phyloP scores from a whole-genome alignment of 2,113 vertebrate species.

The Naja naja region DNA sequence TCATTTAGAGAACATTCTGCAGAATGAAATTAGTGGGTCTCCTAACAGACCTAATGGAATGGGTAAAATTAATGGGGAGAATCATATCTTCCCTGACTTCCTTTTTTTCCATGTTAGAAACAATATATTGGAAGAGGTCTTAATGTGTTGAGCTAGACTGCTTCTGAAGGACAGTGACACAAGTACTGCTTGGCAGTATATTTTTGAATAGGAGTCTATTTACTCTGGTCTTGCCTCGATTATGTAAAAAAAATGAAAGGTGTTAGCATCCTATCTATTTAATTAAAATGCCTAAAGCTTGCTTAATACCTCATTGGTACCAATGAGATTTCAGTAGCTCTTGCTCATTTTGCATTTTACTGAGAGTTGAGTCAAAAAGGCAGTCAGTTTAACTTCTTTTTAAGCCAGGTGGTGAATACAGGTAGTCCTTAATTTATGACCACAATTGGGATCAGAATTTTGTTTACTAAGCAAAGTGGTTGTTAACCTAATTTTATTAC shows the following conservation, averaged over 20 bases:
- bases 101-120: not conserved
- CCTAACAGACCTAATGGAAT: not conserved
- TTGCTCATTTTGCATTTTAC: no score
- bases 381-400: no score
- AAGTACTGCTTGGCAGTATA: not conserved
- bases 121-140: not conserved
- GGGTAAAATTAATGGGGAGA: not conserved
- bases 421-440: no score
- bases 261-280: not conserved
- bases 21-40: not conserved
- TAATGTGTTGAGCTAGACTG: not conserved
- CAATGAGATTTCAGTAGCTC: no score
- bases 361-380: no score
- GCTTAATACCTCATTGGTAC: no score
- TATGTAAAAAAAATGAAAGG: not conserved
- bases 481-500: not conserved
- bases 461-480: not conserved
- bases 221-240: not conserved
- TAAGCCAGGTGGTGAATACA: no score
- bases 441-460: not conserved
- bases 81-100: not conserved
- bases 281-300: no score
- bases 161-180: not conserved
- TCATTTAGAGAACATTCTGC: not conserved
- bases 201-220: not conserved